Percentiles rank a stretch among this genome's conserved stretches.
These are phyloP conservation scores for Montipora capricornis DNA, from an alignment of 64 coral and sea anemone genomes.

Conservation along the genomic window DNA sequence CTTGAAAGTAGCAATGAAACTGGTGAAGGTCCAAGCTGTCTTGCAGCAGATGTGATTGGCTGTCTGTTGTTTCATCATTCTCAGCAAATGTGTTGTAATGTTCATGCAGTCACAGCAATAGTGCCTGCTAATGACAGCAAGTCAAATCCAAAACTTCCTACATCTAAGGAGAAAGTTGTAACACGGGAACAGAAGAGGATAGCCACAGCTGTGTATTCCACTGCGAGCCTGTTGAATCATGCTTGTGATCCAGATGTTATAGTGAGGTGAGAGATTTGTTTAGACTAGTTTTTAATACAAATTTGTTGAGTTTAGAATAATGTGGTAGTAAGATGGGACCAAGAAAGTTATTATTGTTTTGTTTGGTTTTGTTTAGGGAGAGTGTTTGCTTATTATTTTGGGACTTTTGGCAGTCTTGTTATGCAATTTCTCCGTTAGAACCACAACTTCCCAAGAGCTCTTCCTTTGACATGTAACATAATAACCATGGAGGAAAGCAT, in stretches of 20 bases:
- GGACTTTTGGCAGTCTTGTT: too few species aligned
- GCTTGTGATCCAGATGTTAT: constrained; percentile 99
- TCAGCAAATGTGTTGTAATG: constrained; percentile 95
- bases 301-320: neutral
- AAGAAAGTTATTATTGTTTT: too few species aligned
- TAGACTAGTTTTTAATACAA: neutral
- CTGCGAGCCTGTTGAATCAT: constrained; percentile 94
- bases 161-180: constrained; percentile 64
- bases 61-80: constrained; percentile 83
- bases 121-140: constrained; percentile 76
- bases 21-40: constrained; percentile 9
- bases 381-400: too few species aligned
- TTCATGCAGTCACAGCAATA: constrained; percentile 96
- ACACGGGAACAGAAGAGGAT: constrained; percentile 89
- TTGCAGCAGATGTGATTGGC: constrained; percentile 79
- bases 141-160: neutral
- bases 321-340: too few species aligned
- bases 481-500: too few species aligned
- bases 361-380: too few species aligned
- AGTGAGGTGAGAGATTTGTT: constrained; percentile 74
- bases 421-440: too few species aligned
- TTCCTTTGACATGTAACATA: too few species aligned
- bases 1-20: constrained; percentile 26
- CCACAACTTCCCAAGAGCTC: too few species aligned
- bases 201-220: constrained; percentile 90